Evolutionary conservation across 2,113 vertebrate genomes (phyloP).

Genomic region (Zeus faber): DNA sequence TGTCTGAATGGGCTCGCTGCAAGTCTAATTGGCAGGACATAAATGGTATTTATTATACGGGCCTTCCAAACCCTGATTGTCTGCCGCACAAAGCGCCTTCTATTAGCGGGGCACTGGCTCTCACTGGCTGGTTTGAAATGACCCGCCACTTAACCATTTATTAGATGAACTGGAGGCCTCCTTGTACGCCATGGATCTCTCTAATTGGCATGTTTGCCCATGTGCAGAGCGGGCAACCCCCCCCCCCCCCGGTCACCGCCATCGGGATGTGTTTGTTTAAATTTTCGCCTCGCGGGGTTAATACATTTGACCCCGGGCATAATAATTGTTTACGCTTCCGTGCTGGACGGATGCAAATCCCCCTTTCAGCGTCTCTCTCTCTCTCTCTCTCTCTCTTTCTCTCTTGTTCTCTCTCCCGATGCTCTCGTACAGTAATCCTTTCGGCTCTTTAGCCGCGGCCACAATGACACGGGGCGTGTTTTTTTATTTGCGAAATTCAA

Average conservation of each 20-base stretch:
- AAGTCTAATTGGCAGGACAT: slow-evolving; percentile 74
- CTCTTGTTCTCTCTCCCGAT: too few relatives aligned
- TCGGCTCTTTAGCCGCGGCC: too few relatives aligned
- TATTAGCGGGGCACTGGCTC: slow-evolving; percentile 67
- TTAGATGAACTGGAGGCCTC: slow-evolving; percentile 63
- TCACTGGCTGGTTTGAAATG: slow-evolving; percentile 65
- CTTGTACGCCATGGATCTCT: slow-evolving; percentile 62
- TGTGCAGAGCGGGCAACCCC: too few relatives aligned
- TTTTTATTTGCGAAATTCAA: slow-evolving; percentile 13
- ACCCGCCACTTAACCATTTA: slow-evolving; percentile 67
- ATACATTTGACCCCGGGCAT: slow-evolving; percentile 48
- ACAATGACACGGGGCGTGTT: too few relatives aligned
- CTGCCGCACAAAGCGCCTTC: slow-evolving; percentile 68
- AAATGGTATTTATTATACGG: slow-evolving; percentile 74
- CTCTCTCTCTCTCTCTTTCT: too few relatives aligned
- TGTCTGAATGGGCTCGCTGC: slow-evolving; percentile 66
- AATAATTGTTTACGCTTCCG: slow-evolving; percentile 37
- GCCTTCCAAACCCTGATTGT: slow-evolving; percentile 70
- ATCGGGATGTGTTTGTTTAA: slow-evolving; percentile 54
- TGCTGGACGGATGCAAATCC: slow-evolving; percentile 23
- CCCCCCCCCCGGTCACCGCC: slow-evolving; percentile 42
- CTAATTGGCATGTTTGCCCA: slow-evolving; percentile 73
- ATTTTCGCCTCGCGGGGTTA: slow-evolving; percentile 51
- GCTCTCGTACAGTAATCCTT: too few relatives aligned
- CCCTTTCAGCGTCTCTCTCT: too few relatives aligned